A percentile compares a stretch with the other conserved stretches of the same genome.
Conservation (phyloP, 1,140 invertebrate genomes). For the Chlorops oryzae region DNA sequence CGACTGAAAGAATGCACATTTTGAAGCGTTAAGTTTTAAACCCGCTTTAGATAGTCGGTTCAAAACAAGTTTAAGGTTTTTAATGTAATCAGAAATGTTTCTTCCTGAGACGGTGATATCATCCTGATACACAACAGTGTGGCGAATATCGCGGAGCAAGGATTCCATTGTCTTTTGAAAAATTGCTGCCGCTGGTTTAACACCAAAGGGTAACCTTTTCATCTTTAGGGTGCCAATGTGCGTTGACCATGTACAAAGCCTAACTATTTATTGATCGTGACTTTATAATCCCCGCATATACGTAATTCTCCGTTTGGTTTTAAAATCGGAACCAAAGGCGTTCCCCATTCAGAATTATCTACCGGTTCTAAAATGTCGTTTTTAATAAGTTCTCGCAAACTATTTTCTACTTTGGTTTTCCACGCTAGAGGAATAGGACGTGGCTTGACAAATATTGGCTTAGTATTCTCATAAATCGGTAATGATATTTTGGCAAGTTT, state of each 20-base stretch:
- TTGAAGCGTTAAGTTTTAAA: too few relatives aligned
- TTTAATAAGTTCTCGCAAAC: conserved; percentile 19
- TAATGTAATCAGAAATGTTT: conserved; percentile 24
- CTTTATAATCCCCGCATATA: conserved; percentile 47
- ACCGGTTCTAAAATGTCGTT: conserved; percentile 16
- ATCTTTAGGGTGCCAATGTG: conserved; percentile 27
- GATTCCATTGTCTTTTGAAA: conserved; percentile 47
- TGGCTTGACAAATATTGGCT: conserved; percentile 31
- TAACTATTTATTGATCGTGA: conserved; percentile 38
- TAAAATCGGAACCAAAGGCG: conserved; percentile 26
- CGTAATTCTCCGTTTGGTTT: conserved; percentile 22
- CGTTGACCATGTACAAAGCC: conserved; percentile 21
- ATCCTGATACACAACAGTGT: conserved; percentile 30
- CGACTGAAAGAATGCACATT: too few relatives aligned
- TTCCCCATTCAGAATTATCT: conserved; percentile 20
- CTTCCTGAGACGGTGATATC: conserved; percentile 41
- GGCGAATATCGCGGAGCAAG: conserved; percentile 25
- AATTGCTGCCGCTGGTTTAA: conserved; percentile 38
- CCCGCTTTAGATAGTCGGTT: too few relatives aligned
- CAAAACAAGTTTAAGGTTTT: conserved; percentile 10
- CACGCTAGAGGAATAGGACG: conserved; percentile 24
- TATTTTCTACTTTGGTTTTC: conserved; percentile 19
- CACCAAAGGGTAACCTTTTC: conserved; percentile 27
- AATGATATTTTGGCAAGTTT: conserved; percentile 7
- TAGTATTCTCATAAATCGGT: conserved; percentile 11